Evolutionary conservation across 2,888 invertebrate genomes (phyloP), one percentile per base, ranked within the genome.

Genomic region (Limnephilus auricula): DNA sequence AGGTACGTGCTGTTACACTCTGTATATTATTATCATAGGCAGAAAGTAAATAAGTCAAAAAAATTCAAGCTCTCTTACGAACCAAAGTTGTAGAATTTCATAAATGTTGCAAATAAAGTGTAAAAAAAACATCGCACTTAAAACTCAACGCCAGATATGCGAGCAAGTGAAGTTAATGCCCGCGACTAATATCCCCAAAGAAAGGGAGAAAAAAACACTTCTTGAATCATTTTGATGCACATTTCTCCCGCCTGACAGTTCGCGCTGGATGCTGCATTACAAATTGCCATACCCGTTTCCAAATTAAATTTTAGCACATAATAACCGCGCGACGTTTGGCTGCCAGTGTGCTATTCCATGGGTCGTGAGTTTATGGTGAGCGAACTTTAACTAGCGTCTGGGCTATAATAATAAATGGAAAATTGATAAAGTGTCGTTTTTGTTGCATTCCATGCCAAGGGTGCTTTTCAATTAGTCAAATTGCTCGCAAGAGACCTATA

Each of bases 241-340:
- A 80, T 90, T 82, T 87, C 50, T 87, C 87, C 45, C 50, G 65
- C 50, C 65, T 87, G 87, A 50, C 87, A 87, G 65, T n/a, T 87
- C 87, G 18, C 87, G 15, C 50, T 65, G 65, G 65, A 87, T 25
- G 87, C 65, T 50, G 90, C 90, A 84, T 78, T 89, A 82, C 89
- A 89, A 89, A 89, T 89, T 89, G 89, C 80, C 40, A 40, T 37
- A 45, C 30, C 90, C 89, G 90, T 88, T 91, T 80, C 86, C 89
- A 93, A 93, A 93, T 93, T 92, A 92, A 93, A 93, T 93, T 93
- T 93, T 90, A 89, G 91, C 93, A 92, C 91, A 92, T 92, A 92
- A 92, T 92, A 92, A 92, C 91, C 82, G 86, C 79, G 87, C 65
- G 87, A 90, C 89, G 88, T 89, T 89, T 89, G 90, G 88, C 89